A percentile compares a stretch with the other conserved stretches of the same genome.
Evolutionary conservation across 2,113 vertebrate genomes (phyloP).

Genomic region (Lophochroa leadbeateri): DNA sequence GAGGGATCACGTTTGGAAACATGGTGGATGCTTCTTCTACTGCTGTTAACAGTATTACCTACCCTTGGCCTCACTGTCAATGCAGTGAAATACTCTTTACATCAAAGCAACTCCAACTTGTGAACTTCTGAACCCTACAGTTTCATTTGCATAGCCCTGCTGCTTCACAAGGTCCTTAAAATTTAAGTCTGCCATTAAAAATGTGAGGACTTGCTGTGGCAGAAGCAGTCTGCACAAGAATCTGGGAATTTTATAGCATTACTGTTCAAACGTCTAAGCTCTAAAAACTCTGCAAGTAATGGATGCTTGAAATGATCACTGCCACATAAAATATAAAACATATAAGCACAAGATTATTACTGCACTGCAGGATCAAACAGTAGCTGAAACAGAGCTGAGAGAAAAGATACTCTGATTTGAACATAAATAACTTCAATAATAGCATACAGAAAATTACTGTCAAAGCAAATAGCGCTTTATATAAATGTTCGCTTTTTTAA

Average conservation of each 20-base stretch:
- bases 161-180: neutral
- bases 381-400: constrained; percentile 8
- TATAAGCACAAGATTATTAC: constrained; percentile 5
- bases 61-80: neutral
- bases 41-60: neutral
- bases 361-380: constrained; percentile 28
- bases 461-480: constrained; percentile 25
- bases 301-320: neutral
- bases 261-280: neutral
- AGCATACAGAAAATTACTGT: constrained; percentile 49
- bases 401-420: constrained; percentile 23
- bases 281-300: constrained; percentile 2
- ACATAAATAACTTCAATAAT: constrained; percentile 59
- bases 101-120: neutral
- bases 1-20: neutral
- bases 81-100: neutral
- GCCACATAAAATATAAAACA: constrained; percentile 26
- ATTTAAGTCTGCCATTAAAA: neutral
- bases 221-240: neutral
- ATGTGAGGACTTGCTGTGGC: neutral
- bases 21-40: neutral
- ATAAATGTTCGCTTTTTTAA: constrained; percentile 47
- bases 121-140: neutral
- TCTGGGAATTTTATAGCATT: neutral
- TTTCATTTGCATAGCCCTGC: neutral